Evolutionary conservation across 2,888 invertebrate genomes (phyloP), one percentile per base, ranked within the genome.

Genomic region (Kryphioiulus occultus): DNA sequence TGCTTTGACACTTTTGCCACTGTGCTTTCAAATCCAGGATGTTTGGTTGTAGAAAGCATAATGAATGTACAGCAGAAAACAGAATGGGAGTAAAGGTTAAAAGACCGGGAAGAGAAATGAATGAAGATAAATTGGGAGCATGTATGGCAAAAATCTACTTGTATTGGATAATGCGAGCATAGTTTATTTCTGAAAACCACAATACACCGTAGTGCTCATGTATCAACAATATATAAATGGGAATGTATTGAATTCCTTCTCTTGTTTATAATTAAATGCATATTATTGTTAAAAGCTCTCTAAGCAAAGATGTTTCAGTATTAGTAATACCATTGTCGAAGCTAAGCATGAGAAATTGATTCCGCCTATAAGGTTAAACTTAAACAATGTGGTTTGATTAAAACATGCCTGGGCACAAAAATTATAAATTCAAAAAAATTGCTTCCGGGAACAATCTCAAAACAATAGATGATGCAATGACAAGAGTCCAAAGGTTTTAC

Each of bases 31-130:
- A 53, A 53, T 53, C n/a, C 53, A n/a, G 19, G n/a, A 53, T 53
- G 2, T 35, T 5, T 35, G 22, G 15, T 85, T 85, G 44, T 35
- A 42, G 85, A 35, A 85, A 32, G 10, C 12, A 17, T 3, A 85
- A 85, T 42, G 19, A 85, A 47, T 39, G 44, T 32, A 42, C 44
- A 85, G 17, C n/a, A 39, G 85, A 44, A 30, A 47, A 17, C 30
- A 85, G 85, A 42, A 85, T 85, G 85, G 26, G 85, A 85, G 12
- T 35, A 12, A 42, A 42, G 35, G 44, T 42, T 85, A 42, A 85
- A 35, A n/a, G 26, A 39, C 44, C 30, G 44, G 12, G 15, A 85
- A 85, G n/a, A 44, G n/a, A 35, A n/a, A 35, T 85, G 26, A 68
- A 68, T 68, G 68, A 26, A 26, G 26, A 26, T 68, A 26, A 68